Base-by-base conservation (phyloP, 2,888 invertebrate genomes). In the Gordius sp. region DNA sequence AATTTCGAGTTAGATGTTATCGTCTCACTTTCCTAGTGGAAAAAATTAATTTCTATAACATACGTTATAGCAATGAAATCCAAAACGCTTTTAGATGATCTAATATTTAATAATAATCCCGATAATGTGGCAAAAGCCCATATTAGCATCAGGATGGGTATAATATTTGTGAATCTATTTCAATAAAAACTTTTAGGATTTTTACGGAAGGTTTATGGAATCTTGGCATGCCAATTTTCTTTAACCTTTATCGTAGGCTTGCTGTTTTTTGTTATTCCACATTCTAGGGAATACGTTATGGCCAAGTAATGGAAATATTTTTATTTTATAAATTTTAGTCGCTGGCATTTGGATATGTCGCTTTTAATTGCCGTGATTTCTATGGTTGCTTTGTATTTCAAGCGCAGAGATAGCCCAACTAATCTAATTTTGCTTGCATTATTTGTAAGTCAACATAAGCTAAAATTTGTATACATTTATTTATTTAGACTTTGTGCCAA, bases 401-500 rank as follows among this genome's bases (percentile, higher is more conserved):
- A 47, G 23, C 8, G 47, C n/a, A 13, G 20, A 4, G 16, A 47
- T n/a, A n/a, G 23, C 20, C 47, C 47, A 18, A n/a, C 20, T 4
- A 47, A 47, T 20, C 20, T 47, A 4, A 20, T 47, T 47, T 23
- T 47, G 4, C 20, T 47, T 4, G 8, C 20, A 18, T 8, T 23
- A 13, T 47, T 47, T 47, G 47, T 47, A 47, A 47, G 47, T 47
- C 23, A n/a, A 47, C 47, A 47, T 47, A 47, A 18, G 20, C 20
- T n/a, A 47, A 4, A 47, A 47, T 47, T 18, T 47, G 20, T 47
- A 47, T 47, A 47, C 8, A n/a, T 47, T 47, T 8, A n/a, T 18
- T 47, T 47, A 47, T 47, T 47, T 47, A 47, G 47, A 47, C 47
- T 20, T 47, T 47, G 4, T 47, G 47, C 20, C 47, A 47, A 47